Evolutionary conservation across 2,797 vertebrate genomes (phyloP).

Genomic region (Heliangelus exortis): DNA sequence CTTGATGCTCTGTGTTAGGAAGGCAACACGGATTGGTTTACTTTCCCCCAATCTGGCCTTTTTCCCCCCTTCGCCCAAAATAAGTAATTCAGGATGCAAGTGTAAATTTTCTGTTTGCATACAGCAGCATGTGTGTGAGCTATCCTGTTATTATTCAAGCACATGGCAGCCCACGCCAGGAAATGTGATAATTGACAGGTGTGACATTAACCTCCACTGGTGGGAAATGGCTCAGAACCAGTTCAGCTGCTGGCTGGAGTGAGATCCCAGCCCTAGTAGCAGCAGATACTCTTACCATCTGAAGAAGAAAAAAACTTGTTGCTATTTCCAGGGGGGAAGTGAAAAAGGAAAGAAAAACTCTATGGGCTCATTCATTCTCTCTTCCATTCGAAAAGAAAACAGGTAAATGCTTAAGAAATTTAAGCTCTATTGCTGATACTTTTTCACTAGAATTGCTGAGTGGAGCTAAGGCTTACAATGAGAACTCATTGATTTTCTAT

Average conservation of each 20-base stretch:
- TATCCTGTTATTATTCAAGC: not conserved
- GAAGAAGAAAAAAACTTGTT: not conserved
- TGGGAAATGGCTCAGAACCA: not conserved
- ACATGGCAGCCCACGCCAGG: not conserved
- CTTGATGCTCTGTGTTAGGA: not conserved
- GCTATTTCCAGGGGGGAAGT: not conserved
- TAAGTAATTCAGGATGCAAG: not conserved
- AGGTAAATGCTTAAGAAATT: not conserved
- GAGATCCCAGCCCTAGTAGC: not conserved
- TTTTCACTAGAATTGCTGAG: not conserved
- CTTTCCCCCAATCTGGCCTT: not conserved
- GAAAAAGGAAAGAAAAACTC: not conserved
- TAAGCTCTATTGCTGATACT: not conserved
- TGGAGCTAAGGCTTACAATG: not conserved
- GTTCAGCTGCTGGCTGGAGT: not conserved
- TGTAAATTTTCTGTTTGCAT: not conserved
- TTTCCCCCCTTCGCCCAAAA: not conserved
- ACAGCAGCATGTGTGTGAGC: not conserved
- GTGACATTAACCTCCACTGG: not conserved
- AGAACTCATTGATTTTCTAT: rapidly evolving
- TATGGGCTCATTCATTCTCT: not conserved
- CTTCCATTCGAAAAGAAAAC: not conserved
- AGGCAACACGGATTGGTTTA: not conserved
- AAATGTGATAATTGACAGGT: not conserved
- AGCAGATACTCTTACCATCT: not conserved